A percentile compares a stretch with the other conserved stretches of the same genome.
Conservation (phyloP, 1,140 invertebrate genomes). For the Tetraneura akinire region DNA sequence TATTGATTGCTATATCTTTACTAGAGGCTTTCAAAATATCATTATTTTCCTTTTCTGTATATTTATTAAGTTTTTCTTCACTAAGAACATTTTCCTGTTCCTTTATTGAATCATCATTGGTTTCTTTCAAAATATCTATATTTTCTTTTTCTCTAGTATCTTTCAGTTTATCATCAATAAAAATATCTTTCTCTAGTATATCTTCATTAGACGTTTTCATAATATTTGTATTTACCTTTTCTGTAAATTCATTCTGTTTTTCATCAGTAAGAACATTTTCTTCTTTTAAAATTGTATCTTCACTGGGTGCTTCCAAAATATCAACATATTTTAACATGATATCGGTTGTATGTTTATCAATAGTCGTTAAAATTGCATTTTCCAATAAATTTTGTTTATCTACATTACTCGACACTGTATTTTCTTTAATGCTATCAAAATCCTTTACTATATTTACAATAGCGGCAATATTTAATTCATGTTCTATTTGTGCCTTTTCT, state of each 20-base stretch:
- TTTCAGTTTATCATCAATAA: no score
- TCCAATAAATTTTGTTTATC: background rate
- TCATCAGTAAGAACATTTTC: no score
- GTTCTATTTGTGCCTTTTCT: background rate
- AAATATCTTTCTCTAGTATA: no score
- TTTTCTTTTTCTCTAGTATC: background rate
- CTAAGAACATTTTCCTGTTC: no score
- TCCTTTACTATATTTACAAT: background rate
- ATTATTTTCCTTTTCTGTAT: no score
- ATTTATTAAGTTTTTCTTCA: no score
- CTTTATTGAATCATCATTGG: no score
- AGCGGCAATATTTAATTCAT: constrained; percentile 16
- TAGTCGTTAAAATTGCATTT: background rate
- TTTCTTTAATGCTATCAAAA: constrained; percentile 40
- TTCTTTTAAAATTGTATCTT: background rate
- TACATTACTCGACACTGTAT: background rate
- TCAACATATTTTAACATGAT: constrained; percentile 52
- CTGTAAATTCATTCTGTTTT: background rate
- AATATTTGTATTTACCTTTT: constrained; percentile 41
- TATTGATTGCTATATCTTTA: no score
- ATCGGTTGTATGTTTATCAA: constrained; percentile 30
- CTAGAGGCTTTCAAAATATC: no score
- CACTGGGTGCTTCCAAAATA: constrained; percentile 30
- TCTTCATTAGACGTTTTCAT: background rate
- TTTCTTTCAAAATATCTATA: no score